Percentiles rank a stretch among this genome's conserved stretches.
Evolutionary conservation across 2,113 vertebrate species (phyloP).

Genomic region (Menidia beryllina): DNA sequence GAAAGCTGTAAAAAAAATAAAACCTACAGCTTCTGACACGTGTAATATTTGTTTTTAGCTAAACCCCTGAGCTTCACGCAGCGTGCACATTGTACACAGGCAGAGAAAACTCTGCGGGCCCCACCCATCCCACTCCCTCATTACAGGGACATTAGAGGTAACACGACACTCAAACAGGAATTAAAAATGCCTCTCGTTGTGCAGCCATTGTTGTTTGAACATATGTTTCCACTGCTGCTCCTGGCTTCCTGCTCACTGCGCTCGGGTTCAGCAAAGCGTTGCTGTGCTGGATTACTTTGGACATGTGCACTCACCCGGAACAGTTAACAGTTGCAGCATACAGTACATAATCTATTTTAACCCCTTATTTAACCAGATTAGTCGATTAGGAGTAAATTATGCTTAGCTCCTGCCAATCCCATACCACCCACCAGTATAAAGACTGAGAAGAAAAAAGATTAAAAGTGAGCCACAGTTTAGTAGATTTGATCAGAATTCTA

Average conservation of each 20-base stretch:
- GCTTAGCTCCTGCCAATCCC: slow-evolving; percentile 13
- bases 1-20: not conserved
- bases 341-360: slow-evolving; percentile 41
- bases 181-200: slow-evolving; percentile 5
- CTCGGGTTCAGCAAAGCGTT: slow-evolving; percentile 3
- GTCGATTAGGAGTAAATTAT: slow-evolving; percentile 50
- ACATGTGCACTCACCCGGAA: slow-evolving; percentile 49
- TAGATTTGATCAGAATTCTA: slow-evolving; percentile 15
- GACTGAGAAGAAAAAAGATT: not conserved
- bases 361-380: slow-evolving; percentile 51
- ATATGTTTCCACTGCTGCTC: slow-evolving; percentile 51
- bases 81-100: not conserved
- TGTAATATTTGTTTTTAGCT: slow-evolving; percentile 9
- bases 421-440: not conserved
- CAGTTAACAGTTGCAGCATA: slow-evolving; percentile 24
- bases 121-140: slow-evolving; percentile 17
- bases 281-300: slow-evolving; percentile 37
- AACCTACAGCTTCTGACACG: no score
- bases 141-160: slow-evolving; percentile 33
- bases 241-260: slow-evolving; percentile 28
- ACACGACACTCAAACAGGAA: slow-evolving; percentile 35
- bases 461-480: slow-evolving; percentile 15
- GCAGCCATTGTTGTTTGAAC: slow-evolving; percentile 29
- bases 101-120: not conserved
- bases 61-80: not conserved